Conservation (phyloP, 1,140 invertebrate genomes). For the Chelonus insularis region DNA sequence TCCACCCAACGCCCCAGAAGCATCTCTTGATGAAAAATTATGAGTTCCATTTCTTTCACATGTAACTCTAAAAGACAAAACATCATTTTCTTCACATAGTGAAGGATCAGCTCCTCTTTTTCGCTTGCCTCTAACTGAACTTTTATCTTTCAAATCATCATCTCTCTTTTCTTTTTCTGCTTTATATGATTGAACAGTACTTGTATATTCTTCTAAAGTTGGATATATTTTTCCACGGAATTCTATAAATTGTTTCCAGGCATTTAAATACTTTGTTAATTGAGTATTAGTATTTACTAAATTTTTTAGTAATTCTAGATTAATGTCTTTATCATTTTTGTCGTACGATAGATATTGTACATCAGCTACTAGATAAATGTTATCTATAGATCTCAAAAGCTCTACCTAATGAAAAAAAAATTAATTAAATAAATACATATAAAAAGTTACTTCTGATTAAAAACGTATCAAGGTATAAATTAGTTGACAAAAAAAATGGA, state of each 20-base stretch:
- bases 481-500: too few species aligned
- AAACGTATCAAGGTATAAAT: too few species aligned
- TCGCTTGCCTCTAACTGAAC: slow-evolving; percentile 27
- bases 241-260: slow-evolving; percentile 55
- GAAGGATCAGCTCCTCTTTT: slow-evolving; percentile 38
- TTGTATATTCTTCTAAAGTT: slow-evolving; percentile 37
- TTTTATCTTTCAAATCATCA: neutral
- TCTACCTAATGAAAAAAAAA: slow-evolving; percentile 48
- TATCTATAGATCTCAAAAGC: slow-evolving; percentile 60
- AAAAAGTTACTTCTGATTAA: too few species aligned
- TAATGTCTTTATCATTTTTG: slow-evolving; percentile 35
- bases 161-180: neutral
- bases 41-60: slow-evolving; percentile 63
- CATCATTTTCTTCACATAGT: slow-evolving; percentile 29
- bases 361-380: slow-evolving; percentile 47
- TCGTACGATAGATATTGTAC: slow-evolving; percentile 46
- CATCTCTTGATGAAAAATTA: slow-evolving; percentile 62
- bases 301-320: slow-evolving; percentile 49
- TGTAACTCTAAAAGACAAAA: slow-evolving; percentile 63
- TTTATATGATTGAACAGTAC: slow-evolving; percentile 8
- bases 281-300: slow-evolving; percentile 47
- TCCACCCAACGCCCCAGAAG: slow-evolving; percentile 61
- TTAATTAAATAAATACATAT: neutral
- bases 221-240: slow-evolving; percentile 53
- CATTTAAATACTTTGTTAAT: slow-evolving; percentile 55